Base-by-base conservation (phyloP, 23 tunicate genomes). In the Ciona savignyi region DNA sequence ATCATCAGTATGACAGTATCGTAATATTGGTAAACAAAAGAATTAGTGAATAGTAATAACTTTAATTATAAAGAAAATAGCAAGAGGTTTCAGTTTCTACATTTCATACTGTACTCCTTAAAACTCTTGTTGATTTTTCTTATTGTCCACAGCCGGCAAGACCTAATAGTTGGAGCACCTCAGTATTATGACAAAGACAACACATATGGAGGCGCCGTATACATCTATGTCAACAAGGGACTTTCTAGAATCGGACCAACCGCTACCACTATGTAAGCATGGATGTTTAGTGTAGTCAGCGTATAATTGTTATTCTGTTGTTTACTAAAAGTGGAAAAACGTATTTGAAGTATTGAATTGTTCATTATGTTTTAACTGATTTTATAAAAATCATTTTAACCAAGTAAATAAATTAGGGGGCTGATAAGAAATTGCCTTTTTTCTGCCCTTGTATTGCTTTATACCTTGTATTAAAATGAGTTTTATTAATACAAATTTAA, bases 131-230 rank as follows among this genome's bases (percentile, higher is more conserved):
- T n/a, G n/a, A n/a, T n/a, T n/a, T n/a, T n/a, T n/a, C 27, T 63
- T 63, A 11, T 23, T 67, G 31, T 64, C 70, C 30, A 0, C 75
- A 83, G 88, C 23, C 71, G 75, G 25, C 64, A 78, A n/a, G 97
- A 91, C 62, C 33, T 91, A 24, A 68, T 91, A 66, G 91, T 91
- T 27, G 91, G 97, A 49, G 97, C 97, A 26, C 97, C 97, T 22
- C 97, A 91, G 32, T 91, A 79, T 72, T 91, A 84, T 62, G 86
- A 91, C 74, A 76, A 81, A 60, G 30, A 79, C 27, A 62, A 80
- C 15, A 71, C 72, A 26, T 27, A 68, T 25, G 97, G 97, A 31
- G 97, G 97, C 25, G 97, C 97, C 33, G 91, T 91, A 2, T 91
- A 91, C 66, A 71, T 91, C 27, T 91, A 91, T 80, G 65, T 91